Percentiles rank a stretch among this genome's conserved stretches.
phyloP scores from a whole-genome alignment of 2,113 vertebrate species.

The Taurulus bubalis region DNA sequence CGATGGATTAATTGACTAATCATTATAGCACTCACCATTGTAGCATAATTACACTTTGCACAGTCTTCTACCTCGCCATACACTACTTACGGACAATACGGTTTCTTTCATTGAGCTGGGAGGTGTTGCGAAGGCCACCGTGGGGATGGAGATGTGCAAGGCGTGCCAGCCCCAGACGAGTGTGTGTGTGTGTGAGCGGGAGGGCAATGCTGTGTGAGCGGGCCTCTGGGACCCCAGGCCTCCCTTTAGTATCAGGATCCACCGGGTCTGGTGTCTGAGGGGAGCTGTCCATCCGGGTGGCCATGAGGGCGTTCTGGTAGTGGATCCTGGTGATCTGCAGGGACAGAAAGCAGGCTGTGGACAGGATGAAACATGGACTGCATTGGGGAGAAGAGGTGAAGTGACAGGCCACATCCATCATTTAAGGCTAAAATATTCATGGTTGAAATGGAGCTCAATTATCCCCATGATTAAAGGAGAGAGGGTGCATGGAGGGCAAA shows the following conservation, averaged over 20 bases:
- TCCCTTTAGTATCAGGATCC: slow-evolving; percentile 67
- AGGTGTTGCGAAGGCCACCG: slow-evolving; percentile 76
- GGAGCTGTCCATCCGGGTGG: slow-evolving; percentile 94
- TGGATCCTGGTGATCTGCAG: slow-evolving; percentile 93
- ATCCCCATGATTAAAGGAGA: slow-evolving; percentile 67
- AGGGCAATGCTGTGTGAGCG: slow-evolving; percentile 83
- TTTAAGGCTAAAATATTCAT: slow-evolving; percentile 51
- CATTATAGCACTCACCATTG: not conserved
- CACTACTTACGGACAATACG: slow-evolving; percentile 85
- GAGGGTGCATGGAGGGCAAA: slow-evolving; percentile 33
- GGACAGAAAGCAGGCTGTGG: not conserved
- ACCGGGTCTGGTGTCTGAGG: slow-evolving; percentile 93
- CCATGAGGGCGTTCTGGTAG: slow-evolving; percentile 94
- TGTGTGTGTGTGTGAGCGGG: slow-evolving; percentile 74
- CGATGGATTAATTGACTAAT: not conserved
- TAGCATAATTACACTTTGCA: not conserved
- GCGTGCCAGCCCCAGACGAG: slow-evolving; percentile 76
- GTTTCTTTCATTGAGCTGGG: slow-evolving; percentile 87
- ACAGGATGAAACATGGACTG: not conserved
- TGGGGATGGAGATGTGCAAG: slow-evolving; percentile 78
- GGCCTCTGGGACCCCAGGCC: slow-evolving; percentile 71
- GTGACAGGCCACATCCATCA: slow-evolving; percentile 42
- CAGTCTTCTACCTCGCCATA: too few species aligned
- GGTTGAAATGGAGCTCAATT: slow-evolving; percentile 61
- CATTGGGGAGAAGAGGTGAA: slow-evolving; percentile 30